A percentile compares a stretch with the other conserved stretches of the same genome.
Conservation (phyloP, 2,797 vertebrate genomes). For the Neosalanx taihuensis region DNA sequence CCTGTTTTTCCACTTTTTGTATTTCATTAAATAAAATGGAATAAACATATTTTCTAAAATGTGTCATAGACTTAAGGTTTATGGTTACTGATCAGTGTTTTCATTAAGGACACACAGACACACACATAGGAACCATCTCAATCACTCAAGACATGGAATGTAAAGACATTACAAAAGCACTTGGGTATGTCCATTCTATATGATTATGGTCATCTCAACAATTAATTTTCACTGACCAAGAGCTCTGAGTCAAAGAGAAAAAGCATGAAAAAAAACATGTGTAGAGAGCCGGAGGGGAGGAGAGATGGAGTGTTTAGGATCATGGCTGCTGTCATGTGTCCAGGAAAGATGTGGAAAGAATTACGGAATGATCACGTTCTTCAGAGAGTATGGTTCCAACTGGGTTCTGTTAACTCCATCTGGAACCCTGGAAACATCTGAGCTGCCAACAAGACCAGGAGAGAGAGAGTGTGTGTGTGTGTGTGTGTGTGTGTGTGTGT, state of each 20-base stretch:
- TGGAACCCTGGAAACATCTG: constrained; percentile 60
- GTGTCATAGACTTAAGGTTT: constrained; percentile 16
- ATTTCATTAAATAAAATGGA: constrained; percentile 59
- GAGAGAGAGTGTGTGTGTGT: constrained; percentile 12
- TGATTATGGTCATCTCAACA: neutral
- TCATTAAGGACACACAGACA: constrained; percentile 1
- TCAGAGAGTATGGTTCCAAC: constrained; percentile 37
- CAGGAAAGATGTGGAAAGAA: constrained; percentile 55
- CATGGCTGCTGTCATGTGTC: constrained; percentile 41
- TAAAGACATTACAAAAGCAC: neutral
- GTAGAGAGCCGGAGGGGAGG: neutral
- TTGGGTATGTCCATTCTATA: neutral
- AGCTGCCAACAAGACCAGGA: constrained; percentile 10
- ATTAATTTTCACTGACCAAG: neutral
- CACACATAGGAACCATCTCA: neutral
- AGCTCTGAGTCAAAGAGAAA: neutral
- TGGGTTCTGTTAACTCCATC: constrained; percentile 52
- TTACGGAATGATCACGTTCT: constrained; percentile 55
- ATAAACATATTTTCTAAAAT: constrained; percentile 67
- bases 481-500: constrained; percentile 15
- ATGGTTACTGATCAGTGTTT: constrained; percentile 11
- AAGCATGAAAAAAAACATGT: neutral
- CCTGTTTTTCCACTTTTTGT: constrained; percentile 63
- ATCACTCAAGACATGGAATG: neutral
- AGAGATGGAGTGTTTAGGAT: constrained; percentile 41